These are phyloP conservation scores for Palythoa grandis DNA, from an alignment of 92 coral and sea anemone genomes.

Conservation along the genomic window DNA sequence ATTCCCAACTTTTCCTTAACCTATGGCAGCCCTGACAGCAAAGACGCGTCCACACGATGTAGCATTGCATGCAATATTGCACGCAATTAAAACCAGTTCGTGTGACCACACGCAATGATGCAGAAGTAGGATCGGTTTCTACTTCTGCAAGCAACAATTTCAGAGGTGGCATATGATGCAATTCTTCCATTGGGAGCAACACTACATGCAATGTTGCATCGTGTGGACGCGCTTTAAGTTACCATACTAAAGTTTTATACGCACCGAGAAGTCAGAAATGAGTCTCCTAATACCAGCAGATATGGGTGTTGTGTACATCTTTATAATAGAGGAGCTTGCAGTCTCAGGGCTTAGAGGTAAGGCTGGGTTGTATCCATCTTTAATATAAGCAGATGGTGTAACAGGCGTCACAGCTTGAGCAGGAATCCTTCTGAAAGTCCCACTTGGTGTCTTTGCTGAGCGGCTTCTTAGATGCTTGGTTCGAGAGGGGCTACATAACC, in stretches of 20 bases:
- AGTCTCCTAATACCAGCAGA: conserved; percentile 47
- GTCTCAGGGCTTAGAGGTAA: conserved; percentile 24
- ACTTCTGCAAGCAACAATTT: no score
- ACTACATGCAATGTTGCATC: no score
- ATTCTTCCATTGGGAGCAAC: no score
- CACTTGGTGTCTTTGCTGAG: conserved; percentile 51
- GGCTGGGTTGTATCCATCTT: conserved; percentile 34
- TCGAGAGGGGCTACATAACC: conserved; percentile 55
- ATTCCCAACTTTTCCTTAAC: no score
- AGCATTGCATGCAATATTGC: no score
- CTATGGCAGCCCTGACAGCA: no score
- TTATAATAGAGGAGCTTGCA: conserved; percentile 45
- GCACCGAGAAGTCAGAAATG: conserved; percentile 56
- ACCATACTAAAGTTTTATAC: not conserved
- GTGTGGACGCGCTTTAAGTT: no score
- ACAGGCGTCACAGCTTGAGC: conserved; percentile 24
- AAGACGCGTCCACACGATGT: no score
- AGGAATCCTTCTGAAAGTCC: conserved; percentile 18
- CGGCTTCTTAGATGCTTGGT: conserved; percentile 53
- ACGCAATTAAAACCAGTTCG: no score
- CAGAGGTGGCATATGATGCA: no score
- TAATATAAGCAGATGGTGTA: conserved; percentile 58
- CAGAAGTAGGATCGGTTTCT: no score
- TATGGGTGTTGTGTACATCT: conserved; percentile 59
- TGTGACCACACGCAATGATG: no score